Base-by-base conservation (phyloP, 2,888 invertebrate species). In the Drosophila mulleri region DNA sequence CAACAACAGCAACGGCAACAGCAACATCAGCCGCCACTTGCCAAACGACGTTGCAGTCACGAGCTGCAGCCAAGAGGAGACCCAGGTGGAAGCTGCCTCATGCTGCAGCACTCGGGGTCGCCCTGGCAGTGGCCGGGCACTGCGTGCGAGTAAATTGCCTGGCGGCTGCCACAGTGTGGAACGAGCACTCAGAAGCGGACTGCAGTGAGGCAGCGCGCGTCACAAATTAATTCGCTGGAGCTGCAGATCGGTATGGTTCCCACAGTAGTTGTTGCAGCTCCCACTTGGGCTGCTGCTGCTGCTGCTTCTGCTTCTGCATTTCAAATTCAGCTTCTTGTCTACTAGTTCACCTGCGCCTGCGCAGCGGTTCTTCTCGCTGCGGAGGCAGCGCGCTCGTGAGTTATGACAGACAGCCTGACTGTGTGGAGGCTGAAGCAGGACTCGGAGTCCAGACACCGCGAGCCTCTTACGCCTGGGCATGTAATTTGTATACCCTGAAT, bases 181-280 rank as follows among this genome's bases (percentile, higher is more conserved):
- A 66, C 73, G 69, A 67, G 78, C 80, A 72, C 67, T 78, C 68
- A 59, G 58, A 72, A 54, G 59, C 67, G 64, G 75, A 75, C 81
- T 77, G 61, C 48, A 59, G 66, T 44, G 57, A 53, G 47, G 39
- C 53, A 59, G 81, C 89, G 89, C 86, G 90, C 90, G 90, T 89
- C 86, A 89, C 86, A 86, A 86, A 86, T 86, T 86, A 86, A 86
- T 86, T 86, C 86, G 83, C 85, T 82, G 84, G 67, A 82, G 75
- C 65, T 71, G 62, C 58, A 75, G 64, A 78, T 88, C 82, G 85
- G 80, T 80, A 84, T 64, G 85, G 82, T 85, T 85, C 88, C 90
- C 86, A 89, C 86, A 87, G 86, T 89, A 87, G 86, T 86, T 72
- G 63, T 52, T 72, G 72, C 52, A 45, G 68, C 57, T 45, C 45